phyloP scores from a whole-genome alignment of 2,888 invertebrate species.

The Yponomeuta evonymella region DNA sequence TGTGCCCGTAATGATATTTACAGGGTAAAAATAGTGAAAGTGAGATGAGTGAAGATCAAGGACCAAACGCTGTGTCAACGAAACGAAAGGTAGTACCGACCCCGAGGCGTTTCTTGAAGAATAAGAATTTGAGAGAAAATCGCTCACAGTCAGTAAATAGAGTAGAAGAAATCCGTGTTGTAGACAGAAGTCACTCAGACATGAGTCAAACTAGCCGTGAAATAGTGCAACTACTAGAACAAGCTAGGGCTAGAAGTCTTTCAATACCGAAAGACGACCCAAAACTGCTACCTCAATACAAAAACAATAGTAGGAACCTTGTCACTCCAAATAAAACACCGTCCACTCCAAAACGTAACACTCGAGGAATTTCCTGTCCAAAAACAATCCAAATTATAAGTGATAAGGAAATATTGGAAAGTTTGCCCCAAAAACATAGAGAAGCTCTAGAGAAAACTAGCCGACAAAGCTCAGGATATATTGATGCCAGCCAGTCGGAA shows the following conservation, averaged over 20 bases:
- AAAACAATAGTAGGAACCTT: conserved; percentile 58
- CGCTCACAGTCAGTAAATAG: conserved; percentile 76
- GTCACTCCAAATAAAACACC: conserved; percentile 74
- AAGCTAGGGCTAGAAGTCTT: conserved; percentile 65
- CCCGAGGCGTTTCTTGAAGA: conserved; percentile 58
- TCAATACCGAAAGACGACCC: conserved; percentile 72
- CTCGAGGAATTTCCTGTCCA: conserved; percentile 65
- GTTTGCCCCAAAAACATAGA: conserved; percentile 59
- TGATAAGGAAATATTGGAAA: conserved; percentile 69
- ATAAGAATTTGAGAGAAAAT: conserved; percentile 62
- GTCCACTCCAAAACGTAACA: conserved; percentile 42
- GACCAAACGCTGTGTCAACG: conserved; percentile 35
- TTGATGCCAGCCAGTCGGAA: conserved; percentile 72
- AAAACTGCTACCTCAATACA: conserved; percentile 51
- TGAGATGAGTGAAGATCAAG: conserved; percentile 74
- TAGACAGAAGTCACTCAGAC: conserved; percentile 56
- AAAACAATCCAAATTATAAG: conserved; percentile 73
- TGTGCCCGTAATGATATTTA: conserved; percentile 58
- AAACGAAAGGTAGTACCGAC: conserved; percentile 61
- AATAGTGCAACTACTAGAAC: conserved; percentile 68
- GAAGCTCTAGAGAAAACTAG: conserved; percentile 46
- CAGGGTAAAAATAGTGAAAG: conserved; percentile 76
- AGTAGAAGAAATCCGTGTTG: conserved; percentile 48
- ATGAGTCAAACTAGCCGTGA: conserved; percentile 68
- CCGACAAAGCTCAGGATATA: conserved; percentile 62